Conservation (phyloP, 2,113 vertebrate genomes). For the Pycnonotus jocosus region DNA sequence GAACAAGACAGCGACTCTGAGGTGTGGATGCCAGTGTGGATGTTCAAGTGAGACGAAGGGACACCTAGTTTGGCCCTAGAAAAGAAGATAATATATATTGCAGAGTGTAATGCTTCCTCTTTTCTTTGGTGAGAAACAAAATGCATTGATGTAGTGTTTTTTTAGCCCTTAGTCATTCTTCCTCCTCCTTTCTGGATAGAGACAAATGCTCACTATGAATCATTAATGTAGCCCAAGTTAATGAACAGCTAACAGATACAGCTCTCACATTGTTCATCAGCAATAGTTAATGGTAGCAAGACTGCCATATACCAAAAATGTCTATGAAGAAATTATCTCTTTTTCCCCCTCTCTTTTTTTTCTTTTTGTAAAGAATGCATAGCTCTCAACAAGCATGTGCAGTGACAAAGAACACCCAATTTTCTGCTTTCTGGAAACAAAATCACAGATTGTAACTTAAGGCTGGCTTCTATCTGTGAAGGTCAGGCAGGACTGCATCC, state of each 20-base stretch:
- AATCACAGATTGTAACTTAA: rapidly evolving
- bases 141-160: background rate
- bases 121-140: background rate
- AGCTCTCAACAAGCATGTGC: background rate
- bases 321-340: background rate
- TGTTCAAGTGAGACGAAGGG: background rate
- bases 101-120: background rate
- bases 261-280: background rate
- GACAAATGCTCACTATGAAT: background rate
- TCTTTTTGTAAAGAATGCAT: background rate
- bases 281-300: background rate
- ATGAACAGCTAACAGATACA: background rate
- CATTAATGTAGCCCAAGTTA: background rate
- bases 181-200: background rate
- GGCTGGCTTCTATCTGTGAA: background rate
- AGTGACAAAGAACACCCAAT: background rate
- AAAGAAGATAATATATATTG: background rate
- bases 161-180: background rate
- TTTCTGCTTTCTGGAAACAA: background rate
- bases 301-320: background rate
- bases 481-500: background rate
- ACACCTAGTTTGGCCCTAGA: background rate
- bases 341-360: background rate
- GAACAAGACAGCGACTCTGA: background rate
- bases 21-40: background rate